Evolutionary conservation across 2,113 vertebrate genomes (phyloP).

Genomic region (Cololabis saira): DNA sequence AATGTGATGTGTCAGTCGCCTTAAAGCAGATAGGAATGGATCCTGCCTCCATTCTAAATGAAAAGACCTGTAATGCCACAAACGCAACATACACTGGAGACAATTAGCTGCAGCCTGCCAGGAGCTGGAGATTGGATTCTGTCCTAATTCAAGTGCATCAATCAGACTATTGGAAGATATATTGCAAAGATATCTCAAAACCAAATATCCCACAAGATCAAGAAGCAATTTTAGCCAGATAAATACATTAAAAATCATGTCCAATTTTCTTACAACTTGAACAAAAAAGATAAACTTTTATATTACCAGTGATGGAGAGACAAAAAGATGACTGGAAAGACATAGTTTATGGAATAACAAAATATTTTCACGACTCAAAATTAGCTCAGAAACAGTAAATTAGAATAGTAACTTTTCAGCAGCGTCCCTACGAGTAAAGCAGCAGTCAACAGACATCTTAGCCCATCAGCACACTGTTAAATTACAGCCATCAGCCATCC

Average conservation of each 20-base stretch:
- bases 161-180: not conserved
- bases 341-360: not conserved
- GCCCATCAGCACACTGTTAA: constrained; percentile 77
- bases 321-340: not conserved
- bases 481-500: constrained; percentile 73
- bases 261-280: not conserved
- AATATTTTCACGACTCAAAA: constrained; percentile 27
- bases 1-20: constrained; percentile 13
- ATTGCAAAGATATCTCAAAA: not conserved
- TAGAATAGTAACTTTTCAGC: constrained; percentile 69
- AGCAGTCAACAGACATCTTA: constrained; percentile 74
- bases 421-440: constrained; percentile 71
- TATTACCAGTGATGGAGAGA: not conserved
- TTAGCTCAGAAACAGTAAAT: constrained; percentile 57
- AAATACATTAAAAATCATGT: not conserved
- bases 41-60: not conserved
- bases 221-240: not conserved
- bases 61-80: not conserved
- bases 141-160: not conserved
- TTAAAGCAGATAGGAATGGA: not conserved
- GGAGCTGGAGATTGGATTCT: constrained; percentile 3
- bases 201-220: not conserved
- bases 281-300: not conserved
- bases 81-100: not conserved
- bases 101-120: not conserved